Percentiles rank a stretch among this genome's conserved stretches.
phyloP scores from a whole-genome alignment of 37 sponge, comb jelly and placozoan genomes.

The Spongilla lacustris region DNA sequence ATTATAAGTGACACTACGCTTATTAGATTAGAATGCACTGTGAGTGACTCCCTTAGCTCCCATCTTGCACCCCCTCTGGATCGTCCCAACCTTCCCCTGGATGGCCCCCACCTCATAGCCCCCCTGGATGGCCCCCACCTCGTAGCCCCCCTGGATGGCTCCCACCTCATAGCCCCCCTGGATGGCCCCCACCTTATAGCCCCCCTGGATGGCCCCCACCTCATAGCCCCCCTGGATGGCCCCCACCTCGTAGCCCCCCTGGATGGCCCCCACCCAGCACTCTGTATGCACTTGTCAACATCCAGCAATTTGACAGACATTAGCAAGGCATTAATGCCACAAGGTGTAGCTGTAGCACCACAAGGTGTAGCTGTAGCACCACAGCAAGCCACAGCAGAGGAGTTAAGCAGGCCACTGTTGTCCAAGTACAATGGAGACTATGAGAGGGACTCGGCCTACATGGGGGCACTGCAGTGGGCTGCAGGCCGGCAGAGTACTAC shows the following conservation, averaged over 20 bases:
- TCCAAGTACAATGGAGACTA: constrained; percentile 46
- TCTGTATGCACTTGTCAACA: neutral
- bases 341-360: too few relatives aligned
- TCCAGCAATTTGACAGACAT: neutral
- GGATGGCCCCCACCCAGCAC: neutral
- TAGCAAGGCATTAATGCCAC: too few relatives aligned
- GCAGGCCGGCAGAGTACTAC: neutral
- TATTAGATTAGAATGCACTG: neutral
- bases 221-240: too few relatives aligned
- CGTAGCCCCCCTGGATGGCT: too few relatives aligned
- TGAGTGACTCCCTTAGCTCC: too few relatives aligned
- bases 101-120: too few relatives aligned
- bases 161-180: too few relatives aligned
- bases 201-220: too few relatives aligned
- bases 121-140: too few relatives aligned
- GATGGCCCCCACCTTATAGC: too few relatives aligned
- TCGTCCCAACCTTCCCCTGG: too few relatives aligned
- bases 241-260: neutral
- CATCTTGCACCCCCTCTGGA: too few relatives aligned
- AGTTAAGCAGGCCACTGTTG: neutral
- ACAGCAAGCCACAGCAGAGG: neutral
- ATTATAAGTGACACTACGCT: neutral
- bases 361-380: neutral
- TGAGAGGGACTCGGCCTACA: constrained; percentile 36
- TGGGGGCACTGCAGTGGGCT: constrained; percentile 1